Base-by-base conservation (phyloP, 2,113 vertebrate genomes). In the Tamias sibiricus region DNA sequence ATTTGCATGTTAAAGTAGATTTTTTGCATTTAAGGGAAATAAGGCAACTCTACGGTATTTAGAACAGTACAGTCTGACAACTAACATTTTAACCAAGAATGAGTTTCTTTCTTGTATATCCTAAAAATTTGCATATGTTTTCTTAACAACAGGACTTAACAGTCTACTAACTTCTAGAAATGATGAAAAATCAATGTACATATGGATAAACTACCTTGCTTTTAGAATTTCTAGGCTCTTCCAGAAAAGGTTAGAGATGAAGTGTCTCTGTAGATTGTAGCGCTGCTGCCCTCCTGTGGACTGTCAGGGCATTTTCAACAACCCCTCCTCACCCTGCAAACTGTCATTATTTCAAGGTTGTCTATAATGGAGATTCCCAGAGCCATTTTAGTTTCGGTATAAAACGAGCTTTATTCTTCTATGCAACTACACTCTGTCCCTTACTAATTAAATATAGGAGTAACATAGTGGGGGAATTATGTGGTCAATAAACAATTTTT, bases 231-330 rank as follows among this genome's bases (percentile, higher is more conserved):
- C 72, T 35, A 37, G 37, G 11, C 30, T 90, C n/a, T 9, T 57
- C 3, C 68, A 26, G 87, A 16, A 66, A 57, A 22, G 8, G 28
- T 30, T 32, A 8, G 9, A 6, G 32, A 66, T 2, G 20, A 59
- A 37, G 19, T 0, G 1, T 11, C 76, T 92, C 32, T 64, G 32
- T 1, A 20, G 16, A 9, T 8, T 0, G 0, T 6, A 30, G 52
- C 57, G 47, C 93, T 92, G 84, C 85, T 95, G 97, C 88, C 95
- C 91, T 40, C 96, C 8, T 66, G 76, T 90, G 95, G 96, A 30
- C 14, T 2, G 4, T 42, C 16, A 3, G 16, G 49, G 66, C 8
- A 40, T 30, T n/a, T n/a, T 16, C 52, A 44, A 20, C 35, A 42
- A 9, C 42, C 8, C 40, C 62, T 26, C 40, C n/a, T 59, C 30